Percentiles rank a stretch among this genome's conserved stretches.
Evolutionary conservation across 2,797 vertebrate species (phyloP).

Genomic region (Muscicapa comitata): DNA sequence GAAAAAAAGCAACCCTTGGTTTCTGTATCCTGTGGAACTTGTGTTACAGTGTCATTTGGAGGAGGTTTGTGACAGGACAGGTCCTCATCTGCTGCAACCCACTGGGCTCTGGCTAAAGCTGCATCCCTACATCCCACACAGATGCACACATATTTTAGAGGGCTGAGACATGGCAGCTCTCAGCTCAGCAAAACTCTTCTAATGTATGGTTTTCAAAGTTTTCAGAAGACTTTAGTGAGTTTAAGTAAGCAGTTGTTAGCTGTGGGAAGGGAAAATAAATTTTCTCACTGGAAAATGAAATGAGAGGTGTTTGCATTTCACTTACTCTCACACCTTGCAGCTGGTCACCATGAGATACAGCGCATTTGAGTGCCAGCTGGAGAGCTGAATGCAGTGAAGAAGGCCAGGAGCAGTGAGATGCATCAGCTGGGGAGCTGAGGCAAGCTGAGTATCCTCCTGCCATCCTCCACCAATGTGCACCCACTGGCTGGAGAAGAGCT

Average conservation of each 20-base stretch:
- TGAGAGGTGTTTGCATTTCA: slow-evolving; percentile 36
- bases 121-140: fast-evolving
- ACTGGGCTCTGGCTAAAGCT: not conserved
- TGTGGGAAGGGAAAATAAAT: slow-evolving; percentile 24
- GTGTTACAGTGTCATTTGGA: not conserved
- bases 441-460: not conserved
- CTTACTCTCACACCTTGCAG: slow-evolving; percentile 35
- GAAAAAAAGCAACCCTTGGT: not conserved
- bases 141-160: not conserved
- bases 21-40: not conserved
- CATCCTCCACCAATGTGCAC: not conserved
- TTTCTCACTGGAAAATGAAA: slow-evolving; percentile 5
- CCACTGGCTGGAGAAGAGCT: not conserved
- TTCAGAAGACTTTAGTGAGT: not conserved
- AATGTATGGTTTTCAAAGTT: not conserved
- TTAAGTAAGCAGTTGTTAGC: not conserved
- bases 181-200: not conserved
- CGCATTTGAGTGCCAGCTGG: not conserved
- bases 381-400: not conserved
- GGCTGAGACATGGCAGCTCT: not conserved
- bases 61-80: not conserved
- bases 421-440: slow-evolving; percentile 9
- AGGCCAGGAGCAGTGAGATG: not conserved
- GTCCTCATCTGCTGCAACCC: not conserved
- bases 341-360: slow-evolving; percentile 22